Evolutionary conservation across 2,797 vertebrate species (phyloP).

Genomic region (Enteromius mattozi): DNA sequence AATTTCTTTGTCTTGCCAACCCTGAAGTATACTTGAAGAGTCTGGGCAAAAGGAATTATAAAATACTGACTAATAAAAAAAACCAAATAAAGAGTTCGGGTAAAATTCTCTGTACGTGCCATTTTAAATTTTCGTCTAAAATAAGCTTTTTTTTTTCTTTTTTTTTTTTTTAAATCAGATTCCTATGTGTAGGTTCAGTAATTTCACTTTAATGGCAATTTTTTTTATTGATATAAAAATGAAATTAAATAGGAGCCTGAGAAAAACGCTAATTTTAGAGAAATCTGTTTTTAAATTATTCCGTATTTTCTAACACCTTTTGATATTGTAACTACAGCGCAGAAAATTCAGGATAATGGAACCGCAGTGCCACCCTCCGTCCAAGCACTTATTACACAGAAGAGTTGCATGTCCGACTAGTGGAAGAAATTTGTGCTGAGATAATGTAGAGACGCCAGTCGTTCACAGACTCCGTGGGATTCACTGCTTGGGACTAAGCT

Average conservation of each 20-base stretch:
- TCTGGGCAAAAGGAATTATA: neutral
- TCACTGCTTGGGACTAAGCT: neutral
- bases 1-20: neutral
- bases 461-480: constrained; percentile 14
- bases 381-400: neutral
- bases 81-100: no score
- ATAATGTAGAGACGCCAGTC: neutral
- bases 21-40: neutral
- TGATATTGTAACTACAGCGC: neutral
- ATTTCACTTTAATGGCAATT: no score
- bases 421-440: constrained; percentile 25
- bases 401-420: constrained; percentile 12
- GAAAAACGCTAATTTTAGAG: neutral
- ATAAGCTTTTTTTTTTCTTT: no score
- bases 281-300: neutral
- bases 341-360: neutral
- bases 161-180: no score
- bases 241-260: neutral
- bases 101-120: neutral
- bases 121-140: no score
- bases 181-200: neutral
- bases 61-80: no score
- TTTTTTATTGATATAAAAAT: no score
- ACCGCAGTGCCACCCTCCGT: constrained; percentile 5
- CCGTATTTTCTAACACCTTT: neutral